phyloP scores from a whole-genome alignment of 1,140 invertebrate species.

The Drosophila funebris region DNA sequence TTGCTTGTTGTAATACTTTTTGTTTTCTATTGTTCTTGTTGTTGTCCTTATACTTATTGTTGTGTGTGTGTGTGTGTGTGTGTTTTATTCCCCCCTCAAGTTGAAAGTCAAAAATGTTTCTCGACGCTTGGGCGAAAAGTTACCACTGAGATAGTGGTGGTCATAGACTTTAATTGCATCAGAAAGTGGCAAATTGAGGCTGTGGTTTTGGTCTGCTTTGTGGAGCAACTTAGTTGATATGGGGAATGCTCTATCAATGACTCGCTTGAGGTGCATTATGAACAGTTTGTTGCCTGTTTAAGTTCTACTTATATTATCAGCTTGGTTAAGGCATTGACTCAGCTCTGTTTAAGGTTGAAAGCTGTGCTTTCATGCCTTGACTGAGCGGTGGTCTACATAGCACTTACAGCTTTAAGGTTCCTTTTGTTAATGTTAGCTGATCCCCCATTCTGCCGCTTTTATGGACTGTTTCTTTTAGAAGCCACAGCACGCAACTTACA shows the following conservation, averaged over 20 bases:
- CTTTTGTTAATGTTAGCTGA: background rate
- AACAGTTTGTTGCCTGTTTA: background rate
- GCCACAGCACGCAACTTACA: background rate
- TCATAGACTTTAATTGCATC: conserved; percentile 43
- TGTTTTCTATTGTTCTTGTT: conserved; percentile 14
- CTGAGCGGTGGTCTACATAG: too few relatives aligned
- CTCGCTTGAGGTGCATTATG: background rate
- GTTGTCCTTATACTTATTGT: conserved; percentile 3
- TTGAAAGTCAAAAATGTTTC: conserved; percentile 59
- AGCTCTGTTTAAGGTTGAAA: too few relatives aligned
- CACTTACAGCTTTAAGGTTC: too few relatives aligned
- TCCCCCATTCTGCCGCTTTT: too few relatives aligned
- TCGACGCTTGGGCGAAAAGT: conserved; percentile 28
- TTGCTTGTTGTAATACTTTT: conserved; percentile 34
- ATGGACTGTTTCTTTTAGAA: too few relatives aligned
- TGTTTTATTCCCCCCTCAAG: too few relatives aligned
- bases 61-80: too few relatives aligned
- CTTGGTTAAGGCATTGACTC: too few relatives aligned
- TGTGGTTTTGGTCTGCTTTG: conserved; percentile 5
- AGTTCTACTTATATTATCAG: too few relatives aligned
- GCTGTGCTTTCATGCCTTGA: too few relatives aligned
- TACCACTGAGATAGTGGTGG: conserved; percentile 17
- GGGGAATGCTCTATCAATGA: background rate
- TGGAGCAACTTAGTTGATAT: background rate
- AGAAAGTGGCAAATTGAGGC: conserved; percentile 27